These are phyloP conservation scores for Charina bottae DNA, from an alignment of 2,113 vertebrate species.

Conservation along the genomic window DNA sequence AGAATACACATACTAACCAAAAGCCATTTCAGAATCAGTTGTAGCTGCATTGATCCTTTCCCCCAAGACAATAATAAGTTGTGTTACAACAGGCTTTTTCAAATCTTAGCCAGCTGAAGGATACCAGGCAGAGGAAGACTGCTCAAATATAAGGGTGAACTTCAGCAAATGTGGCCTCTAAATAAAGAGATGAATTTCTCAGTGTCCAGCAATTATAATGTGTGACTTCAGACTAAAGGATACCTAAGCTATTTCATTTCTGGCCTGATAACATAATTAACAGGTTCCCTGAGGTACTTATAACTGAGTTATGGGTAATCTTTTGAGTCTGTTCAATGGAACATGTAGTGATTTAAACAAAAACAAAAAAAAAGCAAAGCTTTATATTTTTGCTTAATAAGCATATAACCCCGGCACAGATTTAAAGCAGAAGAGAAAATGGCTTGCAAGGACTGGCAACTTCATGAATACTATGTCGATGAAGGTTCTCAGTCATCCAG, in stretches of 20 bases:
- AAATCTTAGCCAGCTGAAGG: not conserved
- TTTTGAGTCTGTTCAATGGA: constrained; percentile 56
- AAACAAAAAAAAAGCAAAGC: constrained; percentile 48
- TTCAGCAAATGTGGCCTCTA: constrained; percentile 52
- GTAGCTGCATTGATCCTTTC: not conserved
- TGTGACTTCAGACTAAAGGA: constrained; percentile 64
- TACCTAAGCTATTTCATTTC: constrained; percentile 65
- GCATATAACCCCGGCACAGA: constrained; percentile 44
- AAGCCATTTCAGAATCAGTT: not conserved
- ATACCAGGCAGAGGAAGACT: not conserved
- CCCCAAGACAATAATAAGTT: not conserved
- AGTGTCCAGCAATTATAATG: constrained; percentile 65
- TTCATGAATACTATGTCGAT: no score
- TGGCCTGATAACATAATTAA: constrained; percentile 69
- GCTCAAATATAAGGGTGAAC: constrained; percentile 55
- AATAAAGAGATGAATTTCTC: constrained; percentile 65
- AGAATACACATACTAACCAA: not conserved
- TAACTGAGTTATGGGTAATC: constrained; percentile 70
- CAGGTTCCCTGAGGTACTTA: constrained; percentile 68
- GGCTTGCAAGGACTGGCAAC: not conserved
- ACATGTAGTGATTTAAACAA: constrained; percentile 58
- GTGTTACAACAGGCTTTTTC: not conserved
- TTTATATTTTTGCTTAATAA: constrained; percentile 38
- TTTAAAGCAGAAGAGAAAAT: not conserved
- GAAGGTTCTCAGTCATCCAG: no score